Conservation (phyloP, 2,797 vertebrate genomes). For the Gila robusta region DNA sequence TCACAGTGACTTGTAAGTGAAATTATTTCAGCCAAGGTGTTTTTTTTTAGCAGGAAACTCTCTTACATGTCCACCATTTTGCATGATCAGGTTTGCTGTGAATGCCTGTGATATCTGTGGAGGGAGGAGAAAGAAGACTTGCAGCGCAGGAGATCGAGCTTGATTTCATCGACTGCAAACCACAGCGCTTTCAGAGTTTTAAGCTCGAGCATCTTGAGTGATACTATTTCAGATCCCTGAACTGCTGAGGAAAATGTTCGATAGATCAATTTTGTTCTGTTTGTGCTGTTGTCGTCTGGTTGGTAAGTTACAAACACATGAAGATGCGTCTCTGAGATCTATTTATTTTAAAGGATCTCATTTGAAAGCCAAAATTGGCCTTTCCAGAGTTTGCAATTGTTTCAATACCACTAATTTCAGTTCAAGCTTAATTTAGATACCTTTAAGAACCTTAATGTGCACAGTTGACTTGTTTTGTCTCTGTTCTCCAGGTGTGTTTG, state of each 20-base stretch:
- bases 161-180: background rate
- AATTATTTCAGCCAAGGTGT: background rate
- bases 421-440: background rate
- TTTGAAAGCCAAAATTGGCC: background rate
- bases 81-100: too few relatives aligned
- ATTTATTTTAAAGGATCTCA: too few relatives aligned
- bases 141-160: background rate
- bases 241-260: background rate
- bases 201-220: background rate
- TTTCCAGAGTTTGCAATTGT: background rate
- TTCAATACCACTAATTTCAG: background rate
- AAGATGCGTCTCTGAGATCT: background rate
- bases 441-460: background rate
- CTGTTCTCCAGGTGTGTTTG: background rate
- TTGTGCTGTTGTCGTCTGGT: background rate
- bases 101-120: background rate
- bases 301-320: background rate
- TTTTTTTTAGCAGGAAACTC: background rate
- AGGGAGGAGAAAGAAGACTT: background rate
- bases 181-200: background rate
- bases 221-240: background rate
- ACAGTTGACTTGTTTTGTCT: background rate
- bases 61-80: background rate
- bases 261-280: background rate
- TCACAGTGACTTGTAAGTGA: background rate